Percentiles rank a stretch among this genome's conserved stretches.
Conservation (phyloP, 2,888 invertebrate species). For the Athripsodes cinereus region DNA sequence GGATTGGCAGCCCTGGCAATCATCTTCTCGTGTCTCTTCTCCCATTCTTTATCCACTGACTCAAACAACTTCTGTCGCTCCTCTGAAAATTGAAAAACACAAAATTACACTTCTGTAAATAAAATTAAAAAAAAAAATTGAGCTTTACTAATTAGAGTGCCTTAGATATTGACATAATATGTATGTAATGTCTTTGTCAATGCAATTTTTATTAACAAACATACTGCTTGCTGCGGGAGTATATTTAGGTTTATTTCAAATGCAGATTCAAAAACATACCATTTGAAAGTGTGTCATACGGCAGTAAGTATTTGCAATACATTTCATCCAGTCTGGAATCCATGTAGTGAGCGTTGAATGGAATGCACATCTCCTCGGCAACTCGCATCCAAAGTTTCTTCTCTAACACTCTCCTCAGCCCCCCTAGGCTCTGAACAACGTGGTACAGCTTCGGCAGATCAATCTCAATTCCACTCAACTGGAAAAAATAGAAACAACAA, state of each 20-base stretch:
- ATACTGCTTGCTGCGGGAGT: too few species aligned
- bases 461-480: slow-evolving; percentile 88
- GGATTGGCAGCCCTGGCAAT: slow-evolving; percentile 37
- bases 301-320: slow-evolving; percentile 85
- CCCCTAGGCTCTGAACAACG: slow-evolving; percentile 79
- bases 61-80: slow-evolving; percentile 69
- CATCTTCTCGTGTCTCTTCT: slow-evolving; percentile 50
- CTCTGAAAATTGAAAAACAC: slow-evolving; percentile 39
- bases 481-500: slow-evolving; percentile 29
- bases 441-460: slow-evolving; percentile 82
- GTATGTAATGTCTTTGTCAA: too few species aligned
- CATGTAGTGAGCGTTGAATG: slow-evolving; percentile 71
- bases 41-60: slow-evolving; percentile 72
- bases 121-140: too few species aligned
- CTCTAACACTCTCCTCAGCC: slow-evolving; percentile 78
- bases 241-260: too few species aligned
- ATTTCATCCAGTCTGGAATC: slow-evolving; percentile 80
- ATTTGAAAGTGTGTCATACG: slow-evolving; percentile 77
- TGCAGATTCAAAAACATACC: slow-evolving; percentile 40
- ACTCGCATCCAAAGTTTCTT: slow-evolving; percentile 85
- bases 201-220: too few species aligned
- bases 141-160: too few species aligned
- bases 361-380: slow-evolving; percentile 82
- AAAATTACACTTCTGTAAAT: neutral
- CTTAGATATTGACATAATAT: too few species aligned